These are phyloP conservation scores for Marasmarcha lunaedactyla DNA, from an alignment of 2,888 invertebrate species.

Conservation along the genomic window DNA sequence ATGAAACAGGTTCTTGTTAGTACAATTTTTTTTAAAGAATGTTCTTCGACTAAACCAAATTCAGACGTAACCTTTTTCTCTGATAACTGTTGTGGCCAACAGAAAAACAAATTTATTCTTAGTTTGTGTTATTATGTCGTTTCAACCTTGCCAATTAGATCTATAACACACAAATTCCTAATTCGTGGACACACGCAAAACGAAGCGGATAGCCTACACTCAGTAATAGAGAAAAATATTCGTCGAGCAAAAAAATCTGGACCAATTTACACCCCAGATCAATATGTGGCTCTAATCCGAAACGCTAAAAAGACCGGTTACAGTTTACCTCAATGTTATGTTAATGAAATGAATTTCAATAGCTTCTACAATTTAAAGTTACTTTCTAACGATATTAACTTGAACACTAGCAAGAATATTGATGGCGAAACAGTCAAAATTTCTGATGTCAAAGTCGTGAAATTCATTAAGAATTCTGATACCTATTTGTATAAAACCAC, in stretches of 20 bases:
- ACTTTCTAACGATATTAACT: constrained; percentile 7
- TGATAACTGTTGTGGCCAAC: constrained; percentile 8
- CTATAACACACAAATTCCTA: too few relatives aligned
- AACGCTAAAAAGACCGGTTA: constrained; percentile 17
- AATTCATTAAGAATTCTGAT: background rate
- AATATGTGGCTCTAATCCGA: constrained; percentile 13
- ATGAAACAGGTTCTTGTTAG: constrained; percentile 19
- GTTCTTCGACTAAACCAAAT: constrained; percentile 2
- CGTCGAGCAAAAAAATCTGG: too few relatives aligned
- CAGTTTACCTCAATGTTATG: constrained; percentile 12
- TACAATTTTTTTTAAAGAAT: constrained; percentile 6
- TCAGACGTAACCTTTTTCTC: constrained; percentile 11
- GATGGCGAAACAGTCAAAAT: constrained; percentile 6
- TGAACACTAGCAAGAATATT: constrained; percentile 2
- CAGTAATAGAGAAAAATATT: constrained; percentile 4
- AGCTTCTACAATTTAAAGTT: constrained; percentile 16
- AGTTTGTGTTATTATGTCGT: too few relatives aligned
- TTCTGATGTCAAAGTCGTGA: background rate
- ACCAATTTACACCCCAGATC: too few relatives aligned
- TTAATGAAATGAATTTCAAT: constrained; percentile 12
- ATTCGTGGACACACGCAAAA: too few relatives aligned
- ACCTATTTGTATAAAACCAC: background rate
- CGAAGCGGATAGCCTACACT: constrained; percentile 7
- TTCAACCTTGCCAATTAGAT: too few relatives aligned
- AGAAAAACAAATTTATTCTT: constrained; percentile 7